Evolutionary conservation across 2,888 invertebrate species (phyloP), one percentile per base, ranked within the genome.

Genomic region (Neocrepidodera transversa): DNA sequence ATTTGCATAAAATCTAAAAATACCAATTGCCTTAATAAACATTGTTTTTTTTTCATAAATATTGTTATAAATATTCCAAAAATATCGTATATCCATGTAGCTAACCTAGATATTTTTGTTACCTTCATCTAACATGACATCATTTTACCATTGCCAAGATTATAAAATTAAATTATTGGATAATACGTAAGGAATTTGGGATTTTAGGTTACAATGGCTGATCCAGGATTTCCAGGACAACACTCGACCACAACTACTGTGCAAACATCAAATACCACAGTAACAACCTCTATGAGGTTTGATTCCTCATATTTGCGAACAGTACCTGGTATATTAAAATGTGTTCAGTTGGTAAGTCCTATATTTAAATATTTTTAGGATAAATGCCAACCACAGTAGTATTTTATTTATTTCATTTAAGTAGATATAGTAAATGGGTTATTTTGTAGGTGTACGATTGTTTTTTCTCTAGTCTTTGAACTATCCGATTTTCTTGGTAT

Each of bases 271-370:
- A 87, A 83, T 71, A 88, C 89, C 0, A 85, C 86, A 0, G 88
- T 88, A n/a, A 87, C 88, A 72, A 87, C 88, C n/a, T 85, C 85
- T 68, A 82, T 92, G 65, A 81, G 91, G 69, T 91, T 89, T 76
- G 93, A 94, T 79, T 83, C 86, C 0, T 77, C 82, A 1, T 93
- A 93, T 73, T 71, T 91, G 13, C 82, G 82, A 68, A 90, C 89
- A 0, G 69, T 89, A 42, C 89, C 91, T 1, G 94, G 94, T 49
- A 84, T 90, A 55, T 76, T 93, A 14, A 94, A 94, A 84, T 79
- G 86, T 63, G 83, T 83, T 0, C 87, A 91, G 84, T 86, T 92
- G 74, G 92, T 92, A 81, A 86, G 89, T 83, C 11, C 13, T 23
- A 4, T 7, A 40, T n/a, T n/a, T n/a, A n/a, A n/a, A n/a, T n/a